Base-by-base conservation (phyloP, 37 sponge, comb jelly and placozoan genomes). In the Hormiphora californensis region DNA sequence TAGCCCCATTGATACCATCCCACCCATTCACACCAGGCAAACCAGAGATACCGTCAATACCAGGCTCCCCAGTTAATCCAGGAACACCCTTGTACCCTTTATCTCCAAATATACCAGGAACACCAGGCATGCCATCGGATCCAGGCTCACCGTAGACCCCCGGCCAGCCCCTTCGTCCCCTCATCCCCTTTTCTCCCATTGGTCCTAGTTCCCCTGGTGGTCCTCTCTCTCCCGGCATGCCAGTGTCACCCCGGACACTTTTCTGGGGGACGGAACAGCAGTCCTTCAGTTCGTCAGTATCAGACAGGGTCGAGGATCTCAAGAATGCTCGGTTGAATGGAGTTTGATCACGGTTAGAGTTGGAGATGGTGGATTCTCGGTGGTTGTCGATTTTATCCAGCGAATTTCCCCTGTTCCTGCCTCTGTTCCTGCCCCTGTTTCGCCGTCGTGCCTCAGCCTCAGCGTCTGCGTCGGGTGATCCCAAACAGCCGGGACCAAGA, bases 1-100 rank as follows among this genome's bases (percentile, higher is more conserved):
- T 73, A 11, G n/a, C 28, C 17, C 44, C 81, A 73, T 73, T 25
- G 22, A 73, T 41, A 73, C 81, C 81, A 36, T 39, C 38, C 23
- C 40, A 39, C 1, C 81, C 81, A 73, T 73, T 28, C 7, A 73
- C 12, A 3, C 46, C 81, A n/a, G n/a, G n/a, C 23, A 73, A 39
- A 7, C 81, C 81, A 73, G 40, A 22, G 9, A 73, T 39, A 3
- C 46, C 81, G 43, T 73, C 81, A 41, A 33, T 73, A 1, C 81
- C 81, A n/a, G 17, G n/a, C 22, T 12, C 23, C 9, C 81, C 81
- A 41, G 40, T 40, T 28, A 22, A 43, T 12, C 81, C 81, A 21
- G 81, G 22, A 15, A 3, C 23, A 36, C 81, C 81, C 36, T 65
- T 65, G 38, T 35, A 36, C 1, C 68, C 68, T 32, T 39, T 30